Evolutionary conservation across 2,113 vertebrate genomes (phyloP), one percentile per base, ranked within the genome.

Genomic region (Irena cyanogastra): DNA sequence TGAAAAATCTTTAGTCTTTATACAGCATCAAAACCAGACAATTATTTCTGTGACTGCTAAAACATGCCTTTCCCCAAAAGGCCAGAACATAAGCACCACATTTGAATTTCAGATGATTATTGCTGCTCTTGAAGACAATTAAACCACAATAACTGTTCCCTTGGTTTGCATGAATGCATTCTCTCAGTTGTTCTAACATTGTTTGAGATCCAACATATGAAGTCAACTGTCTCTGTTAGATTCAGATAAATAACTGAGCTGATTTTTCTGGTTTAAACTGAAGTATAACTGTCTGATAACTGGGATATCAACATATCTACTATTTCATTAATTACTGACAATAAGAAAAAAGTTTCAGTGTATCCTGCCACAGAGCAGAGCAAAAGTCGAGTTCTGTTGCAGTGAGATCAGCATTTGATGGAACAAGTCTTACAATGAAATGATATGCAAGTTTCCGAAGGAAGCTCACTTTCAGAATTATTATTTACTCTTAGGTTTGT

Each of bases 41-140:
- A 52, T 85, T 70, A 56, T 65, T 82, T 88, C 53, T 65, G 30
- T 71, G 68, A 49, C 57, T 65, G 39, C 54, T 86, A 81, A 74
- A 80, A 80, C 6, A 1, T 64, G 42, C 44, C 31, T 80, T 80
- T 88, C 81, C 70, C 60, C 66, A 70, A 88, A 93, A 87, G 83
- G 77, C 84, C 59, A 44, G 49, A 78, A 68, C 4, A 7, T 49
- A 77, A 83, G 76, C 69, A 84, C 56, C 26, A 26, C 68, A 64
- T 94, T 59, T 64, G 63, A 91, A 92, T 92, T 92, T 84, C 66
- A 78, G 68, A 69, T 95, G 33, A 87, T 76, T 56, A 35, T 49
- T 39, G 35, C 56, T 95, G 54, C 49, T 94, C 64, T 79, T 71
- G 71, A 93, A 83, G 52, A 90, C 37, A 90, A 85, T 87, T 82